Conservation (phyloP, 2,888 invertebrate species). For the Elmis aenea region DNA sequence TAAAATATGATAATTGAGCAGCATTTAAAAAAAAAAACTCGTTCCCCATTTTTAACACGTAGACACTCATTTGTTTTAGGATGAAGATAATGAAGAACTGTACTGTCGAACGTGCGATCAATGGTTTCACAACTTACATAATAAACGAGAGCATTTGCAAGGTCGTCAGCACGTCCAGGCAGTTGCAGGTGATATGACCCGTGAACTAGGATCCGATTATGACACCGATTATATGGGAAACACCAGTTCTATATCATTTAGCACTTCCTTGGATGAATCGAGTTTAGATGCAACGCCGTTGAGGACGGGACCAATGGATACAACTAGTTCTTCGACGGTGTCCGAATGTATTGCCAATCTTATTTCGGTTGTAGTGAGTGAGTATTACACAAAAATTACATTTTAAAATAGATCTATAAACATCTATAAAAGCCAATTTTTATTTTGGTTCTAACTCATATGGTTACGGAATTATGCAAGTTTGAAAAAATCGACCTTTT, state of each 20-base stretch:
- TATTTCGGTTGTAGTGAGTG: slow-evolving; percentile 38
- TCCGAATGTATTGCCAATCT: slow-evolving; percentile 41
- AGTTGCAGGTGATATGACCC: slow-evolving; percentile 43
- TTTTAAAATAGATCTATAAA: too few relatives aligned
- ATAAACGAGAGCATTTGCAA: slow-evolving; percentile 55
- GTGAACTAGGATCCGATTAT: slow-evolving; percentile 37
- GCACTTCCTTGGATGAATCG: slow-evolving; percentile 44
- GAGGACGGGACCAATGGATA: slow-evolving; percentile 8
- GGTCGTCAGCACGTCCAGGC: slow-evolving; percentile 52
- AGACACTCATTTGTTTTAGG: slow-evolving; percentile 45
- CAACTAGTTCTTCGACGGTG: slow-evolving; percentile 25
- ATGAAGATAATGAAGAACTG: slow-evolving; percentile 53
- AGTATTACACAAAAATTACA: slow-evolving; percentile 22
- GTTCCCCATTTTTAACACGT: too few relatives aligned
- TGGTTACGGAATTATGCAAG: too few relatives aligned
- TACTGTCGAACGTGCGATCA: slow-evolving; percentile 56
- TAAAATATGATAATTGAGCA: background rate
- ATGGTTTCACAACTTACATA: slow-evolving; percentile 55
- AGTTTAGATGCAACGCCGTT: slow-evolving; percentile 41
- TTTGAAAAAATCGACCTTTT: too few relatives aligned
- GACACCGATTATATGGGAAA: slow-evolving; percentile 22
- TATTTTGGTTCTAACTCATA: too few relatives aligned
- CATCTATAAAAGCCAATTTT: too few relatives aligned
- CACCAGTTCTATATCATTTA: slow-evolving; percentile 26
- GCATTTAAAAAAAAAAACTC: background rate